These are phyloP conservation scores for Nebria brevicollis DNA, from an alignment of 2,888 invertebrate genomes.

Conservation along the genomic window DNA sequence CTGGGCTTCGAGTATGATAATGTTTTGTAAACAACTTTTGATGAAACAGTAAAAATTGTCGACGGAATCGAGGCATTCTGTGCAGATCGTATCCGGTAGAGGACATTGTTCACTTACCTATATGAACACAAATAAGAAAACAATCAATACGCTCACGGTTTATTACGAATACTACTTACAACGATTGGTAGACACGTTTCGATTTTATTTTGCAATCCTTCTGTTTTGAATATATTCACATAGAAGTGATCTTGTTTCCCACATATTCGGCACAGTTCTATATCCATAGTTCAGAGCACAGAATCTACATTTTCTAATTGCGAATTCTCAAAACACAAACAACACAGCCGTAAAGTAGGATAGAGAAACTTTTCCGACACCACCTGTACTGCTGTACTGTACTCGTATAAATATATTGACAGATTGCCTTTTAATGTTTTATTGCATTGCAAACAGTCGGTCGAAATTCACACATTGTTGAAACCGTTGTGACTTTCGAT, in stretches of 20 bases:
- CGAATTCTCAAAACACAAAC: slow-evolving; percentile 6
- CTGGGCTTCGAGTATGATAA: slow-evolving; percentile 59
- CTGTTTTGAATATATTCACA: slow-evolving; percentile 60
- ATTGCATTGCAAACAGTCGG: slow-evolving; percentile 5
- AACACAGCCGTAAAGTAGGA: neutral
- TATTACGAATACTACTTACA: slow-evolving; percentile 55
- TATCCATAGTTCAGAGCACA: slow-evolving; percentile 56
- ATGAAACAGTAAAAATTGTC: slow-evolving; percentile 59
- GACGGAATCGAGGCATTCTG: slow-evolving; percentile 57
- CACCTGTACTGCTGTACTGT: slow-evolving; percentile 22
- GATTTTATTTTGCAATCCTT: slow-evolving; percentile 60
- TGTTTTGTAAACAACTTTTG: slow-evolving; percentile 60
- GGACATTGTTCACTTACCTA: slow-evolving; percentile 59
- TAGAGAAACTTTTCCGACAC: neutral
- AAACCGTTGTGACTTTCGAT: neutral
- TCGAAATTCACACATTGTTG: neutral
- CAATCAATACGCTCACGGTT: neutral
- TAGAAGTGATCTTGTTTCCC: slow-evolving; percentile 57
- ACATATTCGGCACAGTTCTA: slow-evolving; percentile 61
- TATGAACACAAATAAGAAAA: slow-evolving; percentile 23
- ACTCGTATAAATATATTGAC: neutral
- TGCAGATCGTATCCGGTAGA: slow-evolving; percentile 60
- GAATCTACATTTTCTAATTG: slow-evolving; percentile 20
- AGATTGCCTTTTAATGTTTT: slow-evolving; percentile 3
- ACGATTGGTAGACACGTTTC: slow-evolving; percentile 62